Evolutionary conservation across 1,140 invertebrate species (phyloP).

Genomic region (Caenorhabditis elegans): DNA sequence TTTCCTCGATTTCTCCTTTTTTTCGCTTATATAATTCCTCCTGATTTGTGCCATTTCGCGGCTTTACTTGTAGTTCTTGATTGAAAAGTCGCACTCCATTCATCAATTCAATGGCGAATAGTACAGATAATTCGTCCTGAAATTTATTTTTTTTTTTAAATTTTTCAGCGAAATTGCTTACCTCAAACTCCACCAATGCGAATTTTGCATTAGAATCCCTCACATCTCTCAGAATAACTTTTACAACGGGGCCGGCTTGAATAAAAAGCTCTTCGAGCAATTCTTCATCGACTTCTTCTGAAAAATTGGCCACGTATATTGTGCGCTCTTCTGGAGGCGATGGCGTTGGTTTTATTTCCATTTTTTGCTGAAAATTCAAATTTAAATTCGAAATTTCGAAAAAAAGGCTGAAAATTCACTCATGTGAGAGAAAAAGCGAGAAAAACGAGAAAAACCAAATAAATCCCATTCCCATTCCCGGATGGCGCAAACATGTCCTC

Average conservation of each 20-base stretch:
- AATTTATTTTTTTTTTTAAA: not conserved
- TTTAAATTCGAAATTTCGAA: not conserved
- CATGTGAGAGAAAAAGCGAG: too few species aligned
- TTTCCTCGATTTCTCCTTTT: not conserved
- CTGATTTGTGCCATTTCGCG: slow-evolving; percentile 37
- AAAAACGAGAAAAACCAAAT: too few species aligned
- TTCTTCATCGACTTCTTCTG: slow-evolving; percentile 37
- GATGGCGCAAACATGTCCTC: too few species aligned
- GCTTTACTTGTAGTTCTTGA: slow-evolving; percentile 22
- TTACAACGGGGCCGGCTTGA: slow-evolving; percentile 38
- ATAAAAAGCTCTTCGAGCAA: slow-evolving; percentile 48
- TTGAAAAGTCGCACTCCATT: slow-evolving; percentile 42
- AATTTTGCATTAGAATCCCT: slow-evolving; percentile 12
- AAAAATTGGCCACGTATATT: slow-evolving; percentile 38
- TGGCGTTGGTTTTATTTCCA: not conserved
- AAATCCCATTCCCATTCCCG: too few species aligned
- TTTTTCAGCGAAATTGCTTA: not conserved
- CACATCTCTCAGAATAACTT: slow-evolving; percentile 24
- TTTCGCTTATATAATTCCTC: not conserved
- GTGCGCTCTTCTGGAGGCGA: slow-evolving; percentile 30
- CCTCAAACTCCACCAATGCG: slow-evolving; percentile 49
- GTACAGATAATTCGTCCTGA: slow-evolving; percentile 46
- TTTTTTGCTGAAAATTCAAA: not conserved
- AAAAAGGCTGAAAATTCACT: not conserved
- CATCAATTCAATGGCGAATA: slow-evolving; percentile 49